Percentiles rank a stretch among this genome's conserved stretches.
These are phyloP conservation scores for Alectura lathami DNA, from an alignment of 2,113 vertebrate genomes.

Conservation along the genomic window DNA sequence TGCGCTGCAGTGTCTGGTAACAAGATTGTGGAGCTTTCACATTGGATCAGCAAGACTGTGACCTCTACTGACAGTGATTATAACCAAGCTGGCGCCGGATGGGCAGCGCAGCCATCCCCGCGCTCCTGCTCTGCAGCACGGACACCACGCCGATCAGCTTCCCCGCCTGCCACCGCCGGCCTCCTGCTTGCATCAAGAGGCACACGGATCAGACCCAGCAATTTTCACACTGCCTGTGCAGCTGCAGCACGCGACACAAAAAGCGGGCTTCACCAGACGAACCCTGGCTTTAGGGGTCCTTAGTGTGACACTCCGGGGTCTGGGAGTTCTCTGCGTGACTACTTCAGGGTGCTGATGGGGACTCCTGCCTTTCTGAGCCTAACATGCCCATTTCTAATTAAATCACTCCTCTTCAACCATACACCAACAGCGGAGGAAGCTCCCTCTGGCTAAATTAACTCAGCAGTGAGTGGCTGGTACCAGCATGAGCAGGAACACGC, in stretches of 20 bases:
- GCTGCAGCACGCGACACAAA: neutral
- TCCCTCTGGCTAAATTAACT: neutral
- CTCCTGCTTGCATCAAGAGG: neutral
- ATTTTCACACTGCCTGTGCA: neutral
- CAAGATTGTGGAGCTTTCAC: conserved; percentile 28
- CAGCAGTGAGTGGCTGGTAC: neutral
- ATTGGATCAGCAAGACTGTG: conserved; percentile 60
- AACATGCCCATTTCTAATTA: neutral
- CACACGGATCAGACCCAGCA: neutral
- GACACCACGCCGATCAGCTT: neutral
- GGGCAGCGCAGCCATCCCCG: neutral
- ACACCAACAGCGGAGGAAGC: neutral
- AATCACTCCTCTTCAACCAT: neutral
- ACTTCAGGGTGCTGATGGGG: neutral
- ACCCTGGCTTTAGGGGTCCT: rapidly evolving
- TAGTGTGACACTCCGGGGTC: neutral
- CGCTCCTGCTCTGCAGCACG: neutral
- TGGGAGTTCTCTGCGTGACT: neutral
- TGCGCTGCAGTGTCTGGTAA: conserved; percentile 27
- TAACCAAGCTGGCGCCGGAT: conserved; percentile 12
- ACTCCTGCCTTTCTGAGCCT: too few species aligned
- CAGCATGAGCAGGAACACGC: neutral
- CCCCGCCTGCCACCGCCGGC: neutral
- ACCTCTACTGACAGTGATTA: conserved; percentile 50
- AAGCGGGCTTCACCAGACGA: neutral